Percentiles rank a stretch among this genome's conserved stretches.
phyloP scores from a whole-genome alignment of 2,113 vertebrate species.

The Amazona guildingii region DNA sequence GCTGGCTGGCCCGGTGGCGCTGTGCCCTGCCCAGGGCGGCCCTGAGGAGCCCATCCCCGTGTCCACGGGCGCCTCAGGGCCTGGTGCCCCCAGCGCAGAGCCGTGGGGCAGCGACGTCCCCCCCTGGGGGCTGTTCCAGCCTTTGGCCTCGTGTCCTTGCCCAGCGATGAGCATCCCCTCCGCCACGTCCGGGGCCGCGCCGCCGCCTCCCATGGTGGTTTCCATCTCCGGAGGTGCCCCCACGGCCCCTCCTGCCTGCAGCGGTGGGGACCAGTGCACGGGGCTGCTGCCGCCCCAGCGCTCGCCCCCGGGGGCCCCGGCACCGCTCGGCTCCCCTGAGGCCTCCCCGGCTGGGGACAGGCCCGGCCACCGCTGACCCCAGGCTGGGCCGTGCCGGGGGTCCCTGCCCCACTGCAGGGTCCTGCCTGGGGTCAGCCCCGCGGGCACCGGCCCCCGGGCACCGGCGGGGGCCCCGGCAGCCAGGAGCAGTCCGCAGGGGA shows the following conservation, averaged over 20 bases:
- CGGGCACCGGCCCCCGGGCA: neutral
- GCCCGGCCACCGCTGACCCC: neutral
- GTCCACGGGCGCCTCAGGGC: neutral
- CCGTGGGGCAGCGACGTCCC: neutral
- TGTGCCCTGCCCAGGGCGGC: neutral
- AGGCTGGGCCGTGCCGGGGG: neutral
- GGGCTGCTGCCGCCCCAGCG: neutral
- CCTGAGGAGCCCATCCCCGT: neutral
- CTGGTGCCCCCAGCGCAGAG: fast-evolving
- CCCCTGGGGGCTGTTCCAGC: neutral
- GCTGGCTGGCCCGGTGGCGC: neutral
- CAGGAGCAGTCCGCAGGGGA: slow-evolving; percentile 45
- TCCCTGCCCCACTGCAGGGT: neutral
- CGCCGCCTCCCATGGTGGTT: neutral
- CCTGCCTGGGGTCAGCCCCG: neutral
- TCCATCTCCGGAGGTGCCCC: neutral
- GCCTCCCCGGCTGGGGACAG: neutral
- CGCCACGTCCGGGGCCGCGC: fast-evolving
- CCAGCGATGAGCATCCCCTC: neutral
- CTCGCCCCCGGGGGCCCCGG: neutral
- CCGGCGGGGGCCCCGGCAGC: neutral
- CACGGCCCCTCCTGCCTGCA: neutral
- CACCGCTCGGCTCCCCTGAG: neutral
- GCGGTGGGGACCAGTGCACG: neutral
- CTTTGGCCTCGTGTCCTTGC: neutral